Evolutionary conservation across 2,888 invertebrate genomes (phyloP), one percentile per base, ranked within the genome.

Genomic region (Drosophila paracracens): DNA sequence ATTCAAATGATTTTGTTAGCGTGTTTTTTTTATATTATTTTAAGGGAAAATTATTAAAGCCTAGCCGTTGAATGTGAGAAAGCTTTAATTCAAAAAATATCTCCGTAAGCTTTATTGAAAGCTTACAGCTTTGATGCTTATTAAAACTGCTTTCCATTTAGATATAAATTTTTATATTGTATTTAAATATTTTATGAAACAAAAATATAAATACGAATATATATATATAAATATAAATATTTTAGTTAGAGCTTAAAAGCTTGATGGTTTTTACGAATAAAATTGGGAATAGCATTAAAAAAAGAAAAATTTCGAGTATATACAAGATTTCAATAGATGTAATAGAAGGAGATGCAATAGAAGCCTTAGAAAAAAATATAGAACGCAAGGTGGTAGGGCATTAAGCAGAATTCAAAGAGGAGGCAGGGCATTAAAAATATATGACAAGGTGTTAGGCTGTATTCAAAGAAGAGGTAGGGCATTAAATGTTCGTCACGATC

Each of bases 131-230:
- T 3, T 13, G 1, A 4, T 7, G n/a, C 21, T 4, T 4, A 46
- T 7, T 7, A 21, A 7, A 46, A 46, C 13, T 13, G 21, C 1
- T 21, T 21, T 21, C 0, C 7, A 16, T 21, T 21, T 13, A 46
- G 1, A 21, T 21, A 13, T 1, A 21, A 2, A 7, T 21, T 0
- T 0, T 0, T 21, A 16, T 7, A 16, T 16, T 21, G 7, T 46
- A 4, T 4, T 46, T 21, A 46, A 7, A 1, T 21, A 43, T 21
- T 43, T 43, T 1, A 11, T 11, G 27, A 27, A 27, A 2, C 27
- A 27, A n/a, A n/a, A n/a, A 38, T 1, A n/a, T 33, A n/a, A 3
- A 36, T 3, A 18, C 8, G 2, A n/a, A 40, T 8, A 40, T 18
- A 38, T 4, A 5, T 5, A 27, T 4, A 27, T 27, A 8, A 8